Percentiles rank a stretch among this genome's conserved stretches.
These are phyloP conservation scores for Phyllotis vaccarum DNA, from an alignment of 2,797 vertebrate genomes.

Conservation along the genomic window DNA sequence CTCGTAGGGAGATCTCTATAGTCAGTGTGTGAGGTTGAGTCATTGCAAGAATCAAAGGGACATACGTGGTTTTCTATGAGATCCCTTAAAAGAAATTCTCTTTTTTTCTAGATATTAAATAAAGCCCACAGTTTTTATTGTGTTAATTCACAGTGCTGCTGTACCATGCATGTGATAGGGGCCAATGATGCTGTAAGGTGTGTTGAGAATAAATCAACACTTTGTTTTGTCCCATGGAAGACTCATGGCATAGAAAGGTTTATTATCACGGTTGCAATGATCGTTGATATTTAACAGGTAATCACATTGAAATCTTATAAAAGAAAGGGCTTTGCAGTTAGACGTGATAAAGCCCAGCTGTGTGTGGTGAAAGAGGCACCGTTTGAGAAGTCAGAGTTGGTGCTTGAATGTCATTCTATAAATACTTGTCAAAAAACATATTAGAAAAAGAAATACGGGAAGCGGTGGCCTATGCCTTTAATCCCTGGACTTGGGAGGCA, in stretches of 20 bases:
- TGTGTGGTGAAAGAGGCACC: neutral
- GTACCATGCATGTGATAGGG: neutral
- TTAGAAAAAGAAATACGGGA: neutral
- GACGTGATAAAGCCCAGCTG: neutral
- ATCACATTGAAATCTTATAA: constrained; percentile 29
- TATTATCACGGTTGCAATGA: neutral
- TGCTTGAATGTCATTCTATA: neutral
- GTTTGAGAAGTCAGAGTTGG: neutral
- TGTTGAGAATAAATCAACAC: neutral
- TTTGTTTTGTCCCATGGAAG: neutral
- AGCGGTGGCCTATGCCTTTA: neutral
- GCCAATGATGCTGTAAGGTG: neutral
- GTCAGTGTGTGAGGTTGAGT: neutral
- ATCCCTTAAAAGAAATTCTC: neutral
- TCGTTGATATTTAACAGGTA: neutral
- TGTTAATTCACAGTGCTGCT: constrained; percentile 7
- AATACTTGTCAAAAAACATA: neutral
- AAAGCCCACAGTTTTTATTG: constrained; percentile 14
- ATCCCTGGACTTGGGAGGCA: neutral
- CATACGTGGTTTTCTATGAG: neutral
- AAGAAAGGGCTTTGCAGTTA: neutral
- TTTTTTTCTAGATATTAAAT: neutral
- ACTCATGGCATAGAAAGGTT: neutral
- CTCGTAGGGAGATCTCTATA: constrained; percentile 1
- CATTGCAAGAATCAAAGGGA: neutral